A percentile compares a stretch with the other conserved stretches of the same genome.
These are phyloP conservation scores for Alviniconcha marisindica DNA, from an alignment of 1,140 invertebrate genomes.

Conservation along the genomic window DNA sequence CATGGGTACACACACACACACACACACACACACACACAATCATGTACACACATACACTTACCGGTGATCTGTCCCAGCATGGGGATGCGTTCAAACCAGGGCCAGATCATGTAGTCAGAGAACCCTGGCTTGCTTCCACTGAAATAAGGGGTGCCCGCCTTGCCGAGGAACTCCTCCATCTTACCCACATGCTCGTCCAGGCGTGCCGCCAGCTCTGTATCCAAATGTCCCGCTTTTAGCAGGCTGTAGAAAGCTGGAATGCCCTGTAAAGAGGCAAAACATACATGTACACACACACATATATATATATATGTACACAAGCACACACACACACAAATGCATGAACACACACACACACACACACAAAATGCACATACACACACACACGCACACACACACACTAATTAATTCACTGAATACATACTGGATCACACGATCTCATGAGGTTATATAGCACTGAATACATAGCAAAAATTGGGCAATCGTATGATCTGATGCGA, in stretches of 20 bases:
- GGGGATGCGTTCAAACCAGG: slow-evolving; percentile 61
- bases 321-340: no score
- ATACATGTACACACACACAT: background rate
- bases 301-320: background rate
- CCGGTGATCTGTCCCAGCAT: slow-evolving; percentile 48
- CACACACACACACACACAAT: background rate
- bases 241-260: slow-evolving; percentile 52
- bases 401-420: background rate
- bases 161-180: slow-evolving; percentile 45
- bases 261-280: slow-evolving; percentile 36
- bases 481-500: no score
- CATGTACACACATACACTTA: slow-evolving; percentile 21
- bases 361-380: no score
- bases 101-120: slow-evolving; percentile 63
- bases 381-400: no score
- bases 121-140: slow-evolving; percentile 49
- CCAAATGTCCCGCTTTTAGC: slow-evolving; percentile 35
- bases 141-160: slow-evolving; percentile 46
- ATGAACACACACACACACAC: no score
- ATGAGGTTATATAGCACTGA: no score
- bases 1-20: no score
- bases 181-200: slow-evolving; percentile 34
- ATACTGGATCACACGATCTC: no score
- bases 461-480: no score
- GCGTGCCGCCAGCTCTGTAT: slow-evolving; percentile 36